Evolutionary conservation across 2,113 vertebrate genomes (phyloP), one percentile per base, ranked within the genome.

Genomic region (Nothoprocta perdicaria): DNA sequence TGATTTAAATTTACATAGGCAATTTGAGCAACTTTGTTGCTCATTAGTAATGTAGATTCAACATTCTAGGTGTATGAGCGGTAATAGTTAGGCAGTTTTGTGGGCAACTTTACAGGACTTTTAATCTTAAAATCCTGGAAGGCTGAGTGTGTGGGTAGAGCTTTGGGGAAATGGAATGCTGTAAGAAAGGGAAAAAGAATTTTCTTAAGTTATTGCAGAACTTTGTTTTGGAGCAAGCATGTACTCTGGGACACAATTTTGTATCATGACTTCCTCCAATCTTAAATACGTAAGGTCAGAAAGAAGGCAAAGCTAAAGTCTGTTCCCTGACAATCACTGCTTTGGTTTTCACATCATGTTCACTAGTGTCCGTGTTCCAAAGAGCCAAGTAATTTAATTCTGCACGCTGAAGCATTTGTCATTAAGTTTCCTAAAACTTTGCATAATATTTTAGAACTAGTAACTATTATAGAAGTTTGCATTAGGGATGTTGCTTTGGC

Each of bases 301-400:
- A 87, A 88, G 68, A 74, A 35, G 11, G 6, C 73, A 23, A 26
- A 67, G 33, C 22, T 43, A 66, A 69, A 92, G 24, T 66, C 18
- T 6, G 5, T 55, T 27, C 2, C 4, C 22, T 10, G 29, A 45
- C 41, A 84, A 16, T 16, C 57, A 45, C 17, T 31, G 45, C 23
- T 73, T 69, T n/a, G 0, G 1, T 79, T 79, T 92, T 79, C 35
- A 46, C 16, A 7, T 14, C 24, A 12, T 45, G 5, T 66, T 79
- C 3, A 2, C 5, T 68, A 61, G 11, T 84, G 4, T 22, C 31
- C 80, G 33, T 67, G 13, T 7, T 65, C 12, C 0, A 0, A 73
- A 57, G 35, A 77, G 21, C 19, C 69, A 26, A 90, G 45, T n/a
- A 43, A 55, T 9, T 9, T 24, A n/a, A n/a, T 57, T 17, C 5